Evolutionary conservation across 2,113 vertebrate genomes (phyloP).

Genomic region (Neogale vison): DNA sequence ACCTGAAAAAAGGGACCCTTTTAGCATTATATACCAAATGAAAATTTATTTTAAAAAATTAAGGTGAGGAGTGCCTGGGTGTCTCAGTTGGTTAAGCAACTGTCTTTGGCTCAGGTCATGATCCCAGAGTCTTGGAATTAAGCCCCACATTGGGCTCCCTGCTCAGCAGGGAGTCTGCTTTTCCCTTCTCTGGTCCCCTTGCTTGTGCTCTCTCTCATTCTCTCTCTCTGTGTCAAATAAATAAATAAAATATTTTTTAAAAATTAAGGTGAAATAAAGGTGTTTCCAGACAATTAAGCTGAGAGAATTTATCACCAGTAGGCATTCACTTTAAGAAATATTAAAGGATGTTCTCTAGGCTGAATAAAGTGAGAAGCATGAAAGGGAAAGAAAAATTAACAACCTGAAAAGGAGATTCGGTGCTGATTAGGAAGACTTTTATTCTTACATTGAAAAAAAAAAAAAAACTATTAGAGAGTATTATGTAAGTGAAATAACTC

Average conservation of each 20-base stretch:
- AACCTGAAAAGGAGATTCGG: not conserved
- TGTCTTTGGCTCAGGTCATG: too few species aligned
- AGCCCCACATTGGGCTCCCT: too few species aligned
- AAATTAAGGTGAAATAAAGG: not conserved
- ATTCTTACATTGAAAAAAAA: not conserved
- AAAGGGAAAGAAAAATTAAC: not conserved
- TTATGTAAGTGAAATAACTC: not conserved
- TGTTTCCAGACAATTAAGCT: not conserved
- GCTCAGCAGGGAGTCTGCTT: too few species aligned
- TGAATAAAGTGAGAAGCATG: not conserved
- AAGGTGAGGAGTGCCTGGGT: not conserved
- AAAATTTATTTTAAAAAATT: not conserved
- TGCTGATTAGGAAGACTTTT: not conserved
- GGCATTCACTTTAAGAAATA: not conserved
- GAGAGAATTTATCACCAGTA: not conserved
- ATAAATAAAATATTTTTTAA: not conserved
- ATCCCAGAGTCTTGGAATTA: too few species aligned
- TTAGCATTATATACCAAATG: not conserved
- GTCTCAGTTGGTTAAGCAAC: too few species aligned
- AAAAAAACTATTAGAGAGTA: not conserved
- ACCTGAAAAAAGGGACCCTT: not conserved
- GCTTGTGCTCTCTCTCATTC: too few species aligned
- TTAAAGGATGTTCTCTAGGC: not conserved
- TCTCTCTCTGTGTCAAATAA: too few species aligned
- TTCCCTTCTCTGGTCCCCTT: too few species aligned